Conservation (phyloP, 2,797 vertebrate genomes). For the Lindbergichthys nudifrons region DNA sequence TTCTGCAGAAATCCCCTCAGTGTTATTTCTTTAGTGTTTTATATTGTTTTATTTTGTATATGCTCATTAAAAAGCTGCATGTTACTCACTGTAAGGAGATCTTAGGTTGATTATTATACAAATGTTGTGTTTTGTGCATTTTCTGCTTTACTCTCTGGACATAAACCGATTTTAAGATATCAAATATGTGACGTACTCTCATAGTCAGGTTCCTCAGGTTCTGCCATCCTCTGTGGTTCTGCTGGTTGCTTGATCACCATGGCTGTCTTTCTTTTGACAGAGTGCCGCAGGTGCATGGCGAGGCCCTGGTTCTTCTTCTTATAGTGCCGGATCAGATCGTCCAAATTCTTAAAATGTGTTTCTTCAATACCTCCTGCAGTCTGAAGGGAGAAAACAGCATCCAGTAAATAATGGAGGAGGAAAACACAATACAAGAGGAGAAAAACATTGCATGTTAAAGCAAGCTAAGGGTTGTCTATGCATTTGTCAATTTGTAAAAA, state of each 20-base stretch:
- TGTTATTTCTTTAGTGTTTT: too few relatives aligned
- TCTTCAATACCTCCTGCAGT: slow-evolving; percentile 45
- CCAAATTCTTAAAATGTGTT: slow-evolving; percentile 67
- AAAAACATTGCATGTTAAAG: neutral
- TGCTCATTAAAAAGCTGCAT: too few relatives aligned
- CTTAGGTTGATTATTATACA: too few relatives aligned
- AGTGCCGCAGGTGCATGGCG: slow-evolving; percentile 59
- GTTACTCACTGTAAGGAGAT: too few relatives aligned
- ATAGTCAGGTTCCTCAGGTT: slow-evolving; percentile 4
- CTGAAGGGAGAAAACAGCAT: slow-evolving; percentile 42
- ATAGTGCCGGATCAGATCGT: slow-evolving; percentile 74
- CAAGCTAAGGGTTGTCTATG: neutral
- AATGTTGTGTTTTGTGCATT: too few relatives aligned
- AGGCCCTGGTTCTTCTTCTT: slow-evolving; percentile 77
- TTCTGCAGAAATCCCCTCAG: too few relatives aligned
- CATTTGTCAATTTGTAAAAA: too few relatives aligned
- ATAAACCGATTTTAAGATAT: too few relatives aligned
- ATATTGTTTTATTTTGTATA: too few relatives aligned
- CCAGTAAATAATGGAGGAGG: neutral
- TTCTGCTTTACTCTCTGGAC: too few relatives aligned
- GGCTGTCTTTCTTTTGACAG: slow-evolving; percentile 66
- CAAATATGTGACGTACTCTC: slow-evolving; percentile 52
- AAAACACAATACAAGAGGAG: neutral
- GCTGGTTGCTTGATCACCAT: slow-evolving; percentile 22
- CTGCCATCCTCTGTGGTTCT: neutral